A percentile compares a stretch with the other conserved stretches of the same genome.
Evolutionary conservation across 1,140 invertebrate genomes (phyloP).

Genomic region (Sarcophaga bullata): DNA sequence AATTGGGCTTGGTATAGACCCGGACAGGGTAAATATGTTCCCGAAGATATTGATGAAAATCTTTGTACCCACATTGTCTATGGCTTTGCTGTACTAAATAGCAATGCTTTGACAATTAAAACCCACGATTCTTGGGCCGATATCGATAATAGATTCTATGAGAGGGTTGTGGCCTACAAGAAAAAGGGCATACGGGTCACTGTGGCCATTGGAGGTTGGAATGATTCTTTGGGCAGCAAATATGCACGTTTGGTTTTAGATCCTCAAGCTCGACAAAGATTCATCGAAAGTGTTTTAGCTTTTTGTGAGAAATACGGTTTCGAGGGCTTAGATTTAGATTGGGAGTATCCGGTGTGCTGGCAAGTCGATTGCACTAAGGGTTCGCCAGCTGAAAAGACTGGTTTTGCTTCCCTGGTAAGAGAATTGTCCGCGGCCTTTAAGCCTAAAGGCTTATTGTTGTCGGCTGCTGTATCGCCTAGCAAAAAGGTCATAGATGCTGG

Average conservation of each 20-base stretch:
- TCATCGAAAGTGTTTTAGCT: slow-evolving; percentile 77
- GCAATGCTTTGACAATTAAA: slow-evolving; percentile 71
- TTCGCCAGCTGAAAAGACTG: slow-evolving; percentile 78
- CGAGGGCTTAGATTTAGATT: slow-evolving; percentile 88
- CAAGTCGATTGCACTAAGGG: slow-evolving; percentile 84
- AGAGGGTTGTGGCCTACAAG: slow-evolving; percentile 78
- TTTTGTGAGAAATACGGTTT: slow-evolving; percentile 85
- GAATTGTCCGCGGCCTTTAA: slow-evolving; percentile 79
- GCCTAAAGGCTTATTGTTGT: slow-evolving; percentile 76
- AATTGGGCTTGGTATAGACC: slow-evolving; percentile 77
- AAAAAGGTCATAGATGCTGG: slow-evolving; percentile 83
- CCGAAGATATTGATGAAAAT: slow-evolving; percentile 74
- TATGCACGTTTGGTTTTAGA: slow-evolving; percentile 85
- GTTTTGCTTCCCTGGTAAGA: slow-evolving; percentile 75
- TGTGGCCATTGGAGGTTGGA: slow-evolving; percentile 85
- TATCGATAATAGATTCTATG: slow-evolving; percentile 80
- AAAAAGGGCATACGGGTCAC: slow-evolving; percentile 62
- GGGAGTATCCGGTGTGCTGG: slow-evolving; percentile 83
- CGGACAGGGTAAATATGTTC: slow-evolving; percentile 73
- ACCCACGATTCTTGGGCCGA: slow-evolving; percentile 77
- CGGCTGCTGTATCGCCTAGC: slow-evolving; percentile 85
- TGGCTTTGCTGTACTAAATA: slow-evolving; percentile 76
- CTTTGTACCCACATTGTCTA: slow-evolving; percentile 81
- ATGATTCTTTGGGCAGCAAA: slow-evolving; percentile 86
- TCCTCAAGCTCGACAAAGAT: slow-evolving; percentile 74